A percentile compares a stretch with the other conserved stretches of the same genome.
Conservation (phyloP, 2,888 invertebrate genomes). For the Siphlonurus alternatus region DNA sequence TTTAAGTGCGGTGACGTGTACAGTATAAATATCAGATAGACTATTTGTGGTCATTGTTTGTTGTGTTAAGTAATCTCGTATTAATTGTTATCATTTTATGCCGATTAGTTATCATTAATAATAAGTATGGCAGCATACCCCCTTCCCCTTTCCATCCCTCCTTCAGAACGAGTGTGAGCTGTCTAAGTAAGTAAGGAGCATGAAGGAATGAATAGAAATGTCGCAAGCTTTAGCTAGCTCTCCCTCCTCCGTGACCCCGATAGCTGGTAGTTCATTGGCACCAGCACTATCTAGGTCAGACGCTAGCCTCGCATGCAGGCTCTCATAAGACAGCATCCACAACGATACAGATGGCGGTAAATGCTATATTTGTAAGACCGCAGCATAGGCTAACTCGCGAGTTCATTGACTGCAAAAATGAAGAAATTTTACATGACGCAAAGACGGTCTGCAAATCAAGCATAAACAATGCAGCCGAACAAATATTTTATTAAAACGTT, state of each 20-base stretch:
- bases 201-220: not conserved
- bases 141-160: too few relatives aligned
- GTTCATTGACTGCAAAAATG: conserved; percentile 1
- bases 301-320: not conserved
- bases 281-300: not conserved
- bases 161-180: too few relatives aligned
- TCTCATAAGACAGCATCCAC: not conserved
- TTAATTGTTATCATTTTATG: too few relatives aligned
- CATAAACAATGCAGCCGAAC: too few relatives aligned
- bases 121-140: too few relatives aligned
- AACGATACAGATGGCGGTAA: not conserved
- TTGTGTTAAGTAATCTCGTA: too few relatives aligned
- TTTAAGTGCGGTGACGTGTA: not conserved
- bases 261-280: conserved; percentile 1
- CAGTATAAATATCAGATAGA: too few relatives aligned
- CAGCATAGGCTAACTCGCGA: not conserved
- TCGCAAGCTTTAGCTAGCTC: not conserved
- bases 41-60: too few relatives aligned
- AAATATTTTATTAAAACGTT: too few relatives aligned
- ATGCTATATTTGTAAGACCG: not conserved
- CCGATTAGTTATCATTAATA: too few relatives aligned
- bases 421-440: not conserved
- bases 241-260: not conserved
- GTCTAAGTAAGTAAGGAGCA: too few relatives aligned
- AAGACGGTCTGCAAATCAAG: not conserved